Conservation (phyloP, 2,888 invertebrate genomes). For the Brachyptera putata region DNA sequence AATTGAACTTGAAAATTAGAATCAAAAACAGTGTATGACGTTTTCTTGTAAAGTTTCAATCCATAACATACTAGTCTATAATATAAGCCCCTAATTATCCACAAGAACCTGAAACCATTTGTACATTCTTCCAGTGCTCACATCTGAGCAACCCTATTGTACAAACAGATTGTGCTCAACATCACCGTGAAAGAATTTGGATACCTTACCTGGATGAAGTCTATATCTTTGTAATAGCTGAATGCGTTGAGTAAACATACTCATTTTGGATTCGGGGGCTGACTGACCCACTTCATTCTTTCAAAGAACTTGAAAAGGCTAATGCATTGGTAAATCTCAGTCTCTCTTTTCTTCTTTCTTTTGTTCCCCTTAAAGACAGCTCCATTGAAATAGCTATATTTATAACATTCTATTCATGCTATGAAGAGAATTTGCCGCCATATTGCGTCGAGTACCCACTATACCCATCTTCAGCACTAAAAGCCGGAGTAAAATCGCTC, state of each 20-base stretch:
- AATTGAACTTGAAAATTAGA: no score
- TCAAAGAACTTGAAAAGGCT: constrained; percentile 5
- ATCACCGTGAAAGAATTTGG: neutral
- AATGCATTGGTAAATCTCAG: neutral
- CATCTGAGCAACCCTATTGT: no score
- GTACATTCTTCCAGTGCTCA: no score
- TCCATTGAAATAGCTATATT: neutral
- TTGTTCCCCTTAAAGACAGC: neutral
- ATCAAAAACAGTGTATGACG: no score
- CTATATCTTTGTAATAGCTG: neutral
- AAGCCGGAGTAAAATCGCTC: neutral
- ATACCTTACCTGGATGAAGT: constrained; percentile 7
- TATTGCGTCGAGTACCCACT: no score
- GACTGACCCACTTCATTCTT: constrained; percentile 5
- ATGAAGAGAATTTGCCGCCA: no score
- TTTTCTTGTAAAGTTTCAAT: no score
- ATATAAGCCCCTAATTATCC: no score
- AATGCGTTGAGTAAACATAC: constrained; percentile 2
- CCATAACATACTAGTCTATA: no score
- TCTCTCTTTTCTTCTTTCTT: constrained; percentile 3
- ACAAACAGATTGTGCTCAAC: constrained; percentile 1
- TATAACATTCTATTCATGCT: no score
- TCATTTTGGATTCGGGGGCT: neutral
- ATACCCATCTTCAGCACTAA: neutral
- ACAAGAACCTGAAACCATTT: no score